phyloP scores from a whole-genome alignment of 2,888 invertebrate genomes.

The Cerastis rubricosa region DNA sequence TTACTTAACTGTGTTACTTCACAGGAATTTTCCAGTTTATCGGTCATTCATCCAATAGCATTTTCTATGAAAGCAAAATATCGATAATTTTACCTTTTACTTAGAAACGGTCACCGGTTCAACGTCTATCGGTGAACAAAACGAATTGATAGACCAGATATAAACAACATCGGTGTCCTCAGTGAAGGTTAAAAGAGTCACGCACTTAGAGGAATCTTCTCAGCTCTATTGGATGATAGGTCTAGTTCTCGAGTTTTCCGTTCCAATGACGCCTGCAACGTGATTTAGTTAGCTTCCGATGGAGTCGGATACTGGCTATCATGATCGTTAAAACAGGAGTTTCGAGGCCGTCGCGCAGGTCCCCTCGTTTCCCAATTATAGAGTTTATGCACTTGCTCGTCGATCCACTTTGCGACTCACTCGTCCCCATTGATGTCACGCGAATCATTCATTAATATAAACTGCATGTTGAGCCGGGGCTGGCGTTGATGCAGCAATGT shows the following conservation, averaged over 20 bases:
- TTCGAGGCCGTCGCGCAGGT: slow-evolving; percentile 66
- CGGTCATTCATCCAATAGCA: background rate
- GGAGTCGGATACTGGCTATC: slow-evolving; percentile 63
- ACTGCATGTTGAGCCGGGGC: slow-evolving; percentile 2
- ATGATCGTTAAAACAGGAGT: slow-evolving; percentile 40
- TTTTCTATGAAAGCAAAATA: background rate
- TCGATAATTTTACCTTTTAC: background rate
- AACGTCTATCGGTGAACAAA: no score
- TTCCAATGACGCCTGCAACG: slow-evolving; percentile 27
- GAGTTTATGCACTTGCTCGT: slow-evolving; percentile 63
- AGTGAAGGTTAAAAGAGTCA: slow-evolving; percentile 29
- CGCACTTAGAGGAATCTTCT: slow-evolving; percentile 5
- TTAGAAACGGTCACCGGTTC: no score
- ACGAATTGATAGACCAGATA: slow-evolving; percentile 7
- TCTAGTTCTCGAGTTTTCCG: slow-evolving; percentile 44
- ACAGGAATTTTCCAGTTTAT: background rate
- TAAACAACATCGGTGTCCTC: slow-evolving; percentile 3
- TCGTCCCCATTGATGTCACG: slow-evolving; percentile 35
- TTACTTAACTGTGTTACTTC: background rate
- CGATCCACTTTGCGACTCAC: slow-evolving; percentile 45
- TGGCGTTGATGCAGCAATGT: background rate
- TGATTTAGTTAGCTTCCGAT: slow-evolving; percentile 55
- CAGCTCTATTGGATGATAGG: slow-evolving; percentile 58
- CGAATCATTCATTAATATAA: slow-evolving; percentile 28
- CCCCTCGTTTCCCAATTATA: slow-evolving; percentile 73